Evolutionary conservation across 92 coral and sea anemone genomes (phyloP).

Genomic region (Phenganax subtilis): DNA sequence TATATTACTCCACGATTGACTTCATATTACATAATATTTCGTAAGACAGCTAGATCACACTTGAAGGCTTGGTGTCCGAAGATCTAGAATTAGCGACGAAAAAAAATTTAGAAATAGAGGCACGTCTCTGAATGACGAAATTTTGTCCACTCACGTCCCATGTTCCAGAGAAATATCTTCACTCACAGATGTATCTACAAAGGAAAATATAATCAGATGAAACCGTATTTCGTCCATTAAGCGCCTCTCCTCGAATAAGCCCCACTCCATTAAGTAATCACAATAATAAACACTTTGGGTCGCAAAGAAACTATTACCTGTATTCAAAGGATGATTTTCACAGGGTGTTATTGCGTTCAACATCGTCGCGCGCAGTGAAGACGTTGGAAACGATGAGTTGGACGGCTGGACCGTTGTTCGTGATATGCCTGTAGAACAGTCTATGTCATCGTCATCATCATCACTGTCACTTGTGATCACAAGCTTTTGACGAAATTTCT

Average conservation of each 20-base stretch:
- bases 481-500: not conserved
- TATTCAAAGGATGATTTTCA: slow-evolving; percentile 3
- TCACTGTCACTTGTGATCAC: slow-evolving; percentile 54
- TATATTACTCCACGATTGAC: too few relatives aligned
- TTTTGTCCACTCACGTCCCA: too few relatives aligned
- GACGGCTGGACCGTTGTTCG: too few relatives aligned
- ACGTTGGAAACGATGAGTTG: too few relatives aligned
- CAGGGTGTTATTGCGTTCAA: not conserved
- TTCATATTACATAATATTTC: not conserved
- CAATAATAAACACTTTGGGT: not conserved
- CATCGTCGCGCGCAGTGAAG: too few relatives aligned
- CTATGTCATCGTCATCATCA: slow-evolving; percentile 51
- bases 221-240: too few relatives aligned
- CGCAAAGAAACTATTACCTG: not conserved
- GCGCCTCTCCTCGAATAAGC: too few relatives aligned
- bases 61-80: slow-evolving; percentile 8
- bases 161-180: too few relatives aligned
- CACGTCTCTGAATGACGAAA: not conserved
- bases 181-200: too few relatives aligned
- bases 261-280: too few relatives aligned
- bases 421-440: not conserved
- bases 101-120: not conserved
- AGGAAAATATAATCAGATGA: too few relatives aligned
- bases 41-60: slow-evolving; percentile 13
- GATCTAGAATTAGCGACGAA: not conserved